A percentile compares a stretch with the other conserved stretches of the same genome.
Evolutionary conservation across 1,140 invertebrate genomes (phyloP).

Genomic region (Tribolium castaneum): DNA sequence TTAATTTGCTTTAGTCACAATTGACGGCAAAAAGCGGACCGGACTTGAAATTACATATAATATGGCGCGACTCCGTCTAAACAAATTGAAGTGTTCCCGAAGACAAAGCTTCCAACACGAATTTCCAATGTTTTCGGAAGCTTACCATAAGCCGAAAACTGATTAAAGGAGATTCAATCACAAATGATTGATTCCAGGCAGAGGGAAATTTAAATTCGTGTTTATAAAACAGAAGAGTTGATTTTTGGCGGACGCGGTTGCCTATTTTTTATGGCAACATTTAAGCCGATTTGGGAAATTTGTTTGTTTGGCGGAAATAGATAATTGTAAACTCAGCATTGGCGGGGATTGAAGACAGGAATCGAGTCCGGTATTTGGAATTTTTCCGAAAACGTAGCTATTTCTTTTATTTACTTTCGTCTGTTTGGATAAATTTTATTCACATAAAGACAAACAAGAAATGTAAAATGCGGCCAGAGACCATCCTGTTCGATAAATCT

Average conservation of each 20-base stretch:
- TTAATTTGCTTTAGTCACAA: conserved; percentile 29
- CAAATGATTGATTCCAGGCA: conserved; percentile 22
- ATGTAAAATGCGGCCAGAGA: background rate
- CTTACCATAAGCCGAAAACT: conserved; percentile 19
- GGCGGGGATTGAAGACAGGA: background rate
- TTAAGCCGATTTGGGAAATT: conserved; percentile 13
- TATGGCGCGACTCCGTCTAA: background rate
- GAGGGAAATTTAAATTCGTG: conserved; percentile 8
- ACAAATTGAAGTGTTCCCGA: background rate
- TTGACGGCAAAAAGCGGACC: conserved; percentile 13
- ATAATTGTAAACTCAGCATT: background rate
- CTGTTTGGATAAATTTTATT: background rate
- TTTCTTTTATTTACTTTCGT: background rate
- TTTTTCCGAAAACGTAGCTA: background rate
- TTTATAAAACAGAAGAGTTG: conserved; percentile 8
- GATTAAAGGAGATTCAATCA: conserved; percentile 25
- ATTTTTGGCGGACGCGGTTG: background rate
- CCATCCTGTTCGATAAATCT: background rate
- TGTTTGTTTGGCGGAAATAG: background rate
- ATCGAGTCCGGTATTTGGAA: background rate
- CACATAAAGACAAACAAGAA: background rate
- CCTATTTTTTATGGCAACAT: background rate
- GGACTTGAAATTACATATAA: conserved; percentile 18
- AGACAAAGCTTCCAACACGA: background rate
- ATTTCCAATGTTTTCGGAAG: conserved; percentile 13